phyloP scores from a whole-genome alignment of 2,113 vertebrate species.

The Smithornis capensis region DNA sequence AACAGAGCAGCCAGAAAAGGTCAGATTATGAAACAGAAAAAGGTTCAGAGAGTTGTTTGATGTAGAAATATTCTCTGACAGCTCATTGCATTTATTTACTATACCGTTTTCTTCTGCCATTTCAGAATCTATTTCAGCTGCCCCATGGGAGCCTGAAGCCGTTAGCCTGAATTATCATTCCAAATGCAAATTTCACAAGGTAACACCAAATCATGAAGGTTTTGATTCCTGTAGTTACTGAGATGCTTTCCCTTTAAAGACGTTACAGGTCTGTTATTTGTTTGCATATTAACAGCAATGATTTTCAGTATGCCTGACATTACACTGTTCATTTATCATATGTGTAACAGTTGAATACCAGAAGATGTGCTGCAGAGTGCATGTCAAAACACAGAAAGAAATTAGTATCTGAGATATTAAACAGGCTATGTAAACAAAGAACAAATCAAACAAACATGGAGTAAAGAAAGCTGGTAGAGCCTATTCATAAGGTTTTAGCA shows the following conservation, averaged over 20 bases:
- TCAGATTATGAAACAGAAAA: conserved; percentile 44
- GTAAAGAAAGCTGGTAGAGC: background rate
- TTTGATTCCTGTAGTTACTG: conserved; percentile 26
- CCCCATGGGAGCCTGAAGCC: conserved; percentile 62
- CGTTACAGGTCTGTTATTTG: conserved; percentile 16
- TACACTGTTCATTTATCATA: conserved; percentile 11
- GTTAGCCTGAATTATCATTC: conserved; percentile 73
- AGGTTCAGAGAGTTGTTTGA: conserved; percentile 59
- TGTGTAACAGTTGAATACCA: background rate
- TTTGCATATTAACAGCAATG: conserved; percentile 23
- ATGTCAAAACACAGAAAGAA: background rate
- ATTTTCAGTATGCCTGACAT: conserved; percentile 8
- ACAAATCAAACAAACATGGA: background rate
- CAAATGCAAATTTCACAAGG: conserved; percentile 68
- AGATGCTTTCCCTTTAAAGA: conserved; percentile 5
- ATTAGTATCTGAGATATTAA: conserved; percentile 1
- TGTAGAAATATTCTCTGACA: conserved; percentile 74
- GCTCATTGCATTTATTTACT: conserved; percentile 75
- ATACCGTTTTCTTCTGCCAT: conserved; percentile 68
- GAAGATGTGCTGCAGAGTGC: background rate
- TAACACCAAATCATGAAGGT: conserved; percentile 49
- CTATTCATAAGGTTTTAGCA: background rate
- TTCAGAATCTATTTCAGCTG: conserved; percentile 68
- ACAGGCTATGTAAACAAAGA: background rate
- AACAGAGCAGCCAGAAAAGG: background rate